Evolutionary conservation across 2,888 invertebrate species (phyloP), one percentile per base, ranked within the genome.

Genomic region (Anthrax anthrax): DNA sequence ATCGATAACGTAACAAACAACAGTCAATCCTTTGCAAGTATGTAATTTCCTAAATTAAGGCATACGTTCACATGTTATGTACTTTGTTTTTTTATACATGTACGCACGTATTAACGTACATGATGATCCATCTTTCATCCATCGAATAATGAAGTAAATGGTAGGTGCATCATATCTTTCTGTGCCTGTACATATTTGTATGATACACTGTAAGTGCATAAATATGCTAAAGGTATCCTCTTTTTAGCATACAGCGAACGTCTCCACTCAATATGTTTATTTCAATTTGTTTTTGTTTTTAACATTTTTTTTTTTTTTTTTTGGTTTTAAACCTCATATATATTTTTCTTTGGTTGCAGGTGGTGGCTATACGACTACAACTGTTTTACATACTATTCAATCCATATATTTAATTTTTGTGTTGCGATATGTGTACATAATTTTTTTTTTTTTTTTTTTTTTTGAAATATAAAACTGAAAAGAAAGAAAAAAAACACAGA

Each of bases 31-130:
- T 51, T 49, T 43, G 51, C 54, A 51, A 54, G 53, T 54, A 46
- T 54, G 54, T 54, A 54, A 54, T 54, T 54, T 54, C 50, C 48
- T 54, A 54, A 54, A 54, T 54, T 54, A 53, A 50, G 54, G 54
- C 52, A 51, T 54, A 52, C 52, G 50, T 52, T 49, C 48, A 50
- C 38, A 42, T 27, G 32, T 47, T 39, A 39, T 34, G 39, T 44
- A n/a, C 39, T 34, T 34, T 19, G 34, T 34, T 39, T n/a, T 12
- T n/a, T n/a, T n/a, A n/a, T 44, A 34, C 36, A 36, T 36, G 18
- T 47, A 47, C 49, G 48, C 48, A 51, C 51, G 52, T 52, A 54
- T 51, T 51, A n/a, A n/a, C n/a, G n/a, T n/a, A n/a, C n/a, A n/a
- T n/a, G 52, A 54, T 51, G 52, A 51, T 48, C 51, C 47, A 43